Conservation (phyloP, 1,140 invertebrate species). For the Zaprionus vittiger region DNA sequence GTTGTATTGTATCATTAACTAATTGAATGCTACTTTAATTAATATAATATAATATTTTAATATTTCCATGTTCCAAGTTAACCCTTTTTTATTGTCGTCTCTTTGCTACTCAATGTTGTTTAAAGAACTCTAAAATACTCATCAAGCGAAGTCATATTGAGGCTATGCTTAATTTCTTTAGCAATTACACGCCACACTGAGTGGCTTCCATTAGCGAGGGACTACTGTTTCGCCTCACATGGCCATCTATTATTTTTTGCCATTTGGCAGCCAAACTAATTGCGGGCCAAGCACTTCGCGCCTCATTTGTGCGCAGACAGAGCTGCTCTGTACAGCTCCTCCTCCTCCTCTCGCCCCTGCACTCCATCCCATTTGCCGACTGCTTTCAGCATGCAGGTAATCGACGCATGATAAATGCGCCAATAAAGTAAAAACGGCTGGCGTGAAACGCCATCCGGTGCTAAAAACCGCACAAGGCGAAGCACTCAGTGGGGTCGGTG, state of each 20-base stretch:
- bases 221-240: conserved; percentile 24
- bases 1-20: no score
- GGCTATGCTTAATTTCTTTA: not conserved
- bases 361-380: conserved; percentile 10
- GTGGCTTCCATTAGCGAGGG: conserved; percentile 8
- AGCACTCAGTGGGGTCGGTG: not conserved
- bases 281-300: conserved; percentile 59
- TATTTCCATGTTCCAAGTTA: no score
- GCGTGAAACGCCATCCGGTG: conserved; percentile 65
- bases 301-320: conserved; percentile 56
- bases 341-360: not conserved
- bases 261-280: conserved; percentile 56
- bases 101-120: no score
- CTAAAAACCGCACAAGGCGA: conserved; percentile 66
- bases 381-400: conserved; percentile 60
- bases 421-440: conserved; percentile 60
- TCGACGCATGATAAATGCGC: conserved; percentile 73
- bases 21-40: no score
- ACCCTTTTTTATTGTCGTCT: no score
- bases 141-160: not conserved
- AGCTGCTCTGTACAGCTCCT: conserved; percentile 3
- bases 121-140: not conserved
- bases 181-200: not conserved
- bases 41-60: no score
- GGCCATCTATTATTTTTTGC: conserved; percentile 44